phyloP scores from a whole-genome alignment of 2,113 vertebrate species.

The Zootoca vivipara region DNA sequence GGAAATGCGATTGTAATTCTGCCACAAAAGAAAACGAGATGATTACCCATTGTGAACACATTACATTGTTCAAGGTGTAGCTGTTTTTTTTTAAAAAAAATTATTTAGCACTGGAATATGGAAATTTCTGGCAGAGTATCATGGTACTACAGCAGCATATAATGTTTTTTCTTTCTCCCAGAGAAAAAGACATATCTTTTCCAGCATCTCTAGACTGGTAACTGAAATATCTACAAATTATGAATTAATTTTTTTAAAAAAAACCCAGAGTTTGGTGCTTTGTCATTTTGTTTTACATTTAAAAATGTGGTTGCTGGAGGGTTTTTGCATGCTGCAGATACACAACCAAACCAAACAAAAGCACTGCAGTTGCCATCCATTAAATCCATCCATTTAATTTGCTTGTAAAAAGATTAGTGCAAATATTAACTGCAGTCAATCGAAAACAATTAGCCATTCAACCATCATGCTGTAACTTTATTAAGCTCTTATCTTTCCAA shows the following conservation, averaged over 20 bases:
- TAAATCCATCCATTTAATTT: slow-evolving; percentile 4
- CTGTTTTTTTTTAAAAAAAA: not conserved
- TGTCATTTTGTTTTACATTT: slow-evolving; percentile 14
- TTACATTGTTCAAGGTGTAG: not conserved
- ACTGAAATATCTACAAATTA: not conserved
- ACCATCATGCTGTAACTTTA: slow-evolving; percentile 19
- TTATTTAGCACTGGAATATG: not conserved
- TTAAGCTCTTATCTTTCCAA: not conserved
- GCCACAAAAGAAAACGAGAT: not conserved
- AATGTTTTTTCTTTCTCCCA: not conserved
- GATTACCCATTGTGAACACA: not conserved
- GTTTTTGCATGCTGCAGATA: not conserved
- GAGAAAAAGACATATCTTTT: not conserved
- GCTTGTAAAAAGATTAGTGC: slow-evolving; percentile 7
- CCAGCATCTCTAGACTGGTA: not conserved
- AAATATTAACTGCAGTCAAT: slow-evolving; percentile 19
- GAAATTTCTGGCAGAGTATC: not conserved
- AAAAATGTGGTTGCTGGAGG: not conserved
- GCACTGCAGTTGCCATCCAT: not conserved
- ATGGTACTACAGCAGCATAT: not conserved
- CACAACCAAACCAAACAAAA: slow-evolving; percentile 26
- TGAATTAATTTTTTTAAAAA: not conserved
- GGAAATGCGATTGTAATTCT: slow-evolving; percentile 18
- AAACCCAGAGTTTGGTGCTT: not conserved
- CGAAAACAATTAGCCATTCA: slow-evolving; percentile 11